Percentiles rank a stretch among this genome's conserved stretches.
These are phyloP conservation scores for Chrysaora quinquecirrha DNA, from an alignment of 30 jellyfish, hydroid and myxozoan genomes.

Conservation along the genomic window DNA sequence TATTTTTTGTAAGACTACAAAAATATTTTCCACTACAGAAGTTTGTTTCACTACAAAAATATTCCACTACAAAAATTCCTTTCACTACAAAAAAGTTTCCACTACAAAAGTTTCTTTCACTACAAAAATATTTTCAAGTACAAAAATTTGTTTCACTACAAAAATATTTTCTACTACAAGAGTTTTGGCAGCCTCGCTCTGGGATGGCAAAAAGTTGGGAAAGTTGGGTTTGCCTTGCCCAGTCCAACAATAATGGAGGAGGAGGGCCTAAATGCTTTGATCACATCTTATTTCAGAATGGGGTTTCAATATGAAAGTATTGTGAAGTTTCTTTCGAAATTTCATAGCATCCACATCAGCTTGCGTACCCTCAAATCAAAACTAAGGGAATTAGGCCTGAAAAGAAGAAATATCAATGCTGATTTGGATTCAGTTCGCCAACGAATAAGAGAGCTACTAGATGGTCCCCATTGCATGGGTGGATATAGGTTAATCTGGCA, in stretches of 20 bases:
- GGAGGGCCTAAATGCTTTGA: conserved; percentile 2
- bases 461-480: conserved; percentile 51
- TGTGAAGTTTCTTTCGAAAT: conserved; percentile 7
- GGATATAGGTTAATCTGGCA: conserved; percentile 58
- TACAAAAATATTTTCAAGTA: background rate
- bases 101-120: conserved; percentile 1
- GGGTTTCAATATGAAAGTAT: conserved; percentile 5
- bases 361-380: conserved; percentile 8
- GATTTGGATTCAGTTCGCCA: conserved; percentile 24
- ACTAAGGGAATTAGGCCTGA: conserved; percentile 1
- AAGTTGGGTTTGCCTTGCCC: background rate
- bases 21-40: too few relatives aligned
- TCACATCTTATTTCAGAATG: conserved; percentile 4
- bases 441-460: conserved; percentile 6
- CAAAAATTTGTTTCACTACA: too few relatives aligned
- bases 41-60: background rate
- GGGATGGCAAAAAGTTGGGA: background rate
- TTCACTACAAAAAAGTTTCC: background rate
- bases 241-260: background rate
- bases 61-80: background rate
- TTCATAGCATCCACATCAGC: conserved; percentile 2
- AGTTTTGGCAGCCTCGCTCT: conserved; percentile 13
- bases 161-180: background rate
- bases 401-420: background rate
- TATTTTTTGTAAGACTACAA: background rate